phyloP scores from a whole-genome alignment of 2,888 invertebrate species.

The Lithophane semibrunnea region DNA sequence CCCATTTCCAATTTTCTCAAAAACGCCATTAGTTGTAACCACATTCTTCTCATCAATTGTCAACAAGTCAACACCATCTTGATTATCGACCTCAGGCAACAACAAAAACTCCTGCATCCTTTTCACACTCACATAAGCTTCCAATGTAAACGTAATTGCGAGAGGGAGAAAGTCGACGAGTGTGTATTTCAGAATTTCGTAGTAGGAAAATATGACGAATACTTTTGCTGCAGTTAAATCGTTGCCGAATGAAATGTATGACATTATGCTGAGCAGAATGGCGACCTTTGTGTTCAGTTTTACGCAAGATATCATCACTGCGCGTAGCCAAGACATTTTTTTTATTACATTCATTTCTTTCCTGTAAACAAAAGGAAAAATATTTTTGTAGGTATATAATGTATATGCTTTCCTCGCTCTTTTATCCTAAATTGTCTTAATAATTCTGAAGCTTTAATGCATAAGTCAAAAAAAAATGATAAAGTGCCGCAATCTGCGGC shows the following conservation, averaged over 20 bases:
- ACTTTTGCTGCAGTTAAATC: constrained; percentile 93
- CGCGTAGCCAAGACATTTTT: constrained; percentile 92
- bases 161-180: constrained; percentile 95
- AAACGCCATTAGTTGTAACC: constrained; percentile 77
- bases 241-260: constrained; percentile 92
- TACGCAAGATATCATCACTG: constrained; percentile 93
- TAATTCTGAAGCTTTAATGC: too few species aligned
- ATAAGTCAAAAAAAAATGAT: too few species aligned
- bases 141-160: constrained; percentile 94
- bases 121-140: constrained; percentile 93
- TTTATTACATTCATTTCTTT: constrained; percentile 93
- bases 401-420: too few species aligned
- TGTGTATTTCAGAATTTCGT: constrained; percentile 94
- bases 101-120: constrained; percentile 93
- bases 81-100: constrained; percentile 81
- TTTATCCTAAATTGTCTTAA: too few species aligned
- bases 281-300: constrained; percentile 95
- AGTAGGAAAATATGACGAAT: constrained; percentile 95
- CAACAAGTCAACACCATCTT: constrained; percentile 81
- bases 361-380: constrained; percentile 74
- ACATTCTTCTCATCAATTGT: constrained; percentile 79
- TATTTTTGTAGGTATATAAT: too few species aligned
- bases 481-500: too few species aligned
- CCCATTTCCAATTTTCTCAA: constrained; percentile 88
- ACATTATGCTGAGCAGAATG: constrained; percentile 93